A percentile compares a stretch with the other conserved stretches of the same genome.
Evolutionary conservation across 2,113 vertebrate species (phyloP).

Genomic region (Daboia siamensis): DNA sequence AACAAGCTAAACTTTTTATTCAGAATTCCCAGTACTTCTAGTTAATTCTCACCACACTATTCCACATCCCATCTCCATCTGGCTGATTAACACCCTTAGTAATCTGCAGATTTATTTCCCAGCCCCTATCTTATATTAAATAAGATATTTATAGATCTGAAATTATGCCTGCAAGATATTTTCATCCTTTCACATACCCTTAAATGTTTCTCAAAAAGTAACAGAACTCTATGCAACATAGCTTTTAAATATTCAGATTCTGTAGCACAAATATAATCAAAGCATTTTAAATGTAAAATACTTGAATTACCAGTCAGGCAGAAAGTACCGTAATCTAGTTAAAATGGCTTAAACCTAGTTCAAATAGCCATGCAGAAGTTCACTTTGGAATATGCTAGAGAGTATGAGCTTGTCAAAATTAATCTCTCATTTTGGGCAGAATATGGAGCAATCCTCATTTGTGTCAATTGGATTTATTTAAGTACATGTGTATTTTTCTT

Average conservation of each 20-base stretch:
- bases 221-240: not conserved
- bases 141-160: not conserved
- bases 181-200: constrained; percentile 3
- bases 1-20: constrained; percentile 7
- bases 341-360: not conserved
- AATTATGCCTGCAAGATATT: constrained; percentile 7
- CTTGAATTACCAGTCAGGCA: not conserved
- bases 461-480: not conserved
- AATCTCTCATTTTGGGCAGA: not conserved
- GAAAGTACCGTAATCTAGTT: not conserved
- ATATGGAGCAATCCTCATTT: not conserved
- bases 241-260: not conserved
- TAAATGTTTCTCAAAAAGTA: constrained; percentile 12
- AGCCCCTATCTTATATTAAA: constrained; percentile 5
- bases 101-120: constrained; percentile 10
- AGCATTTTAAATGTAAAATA: not conserved
- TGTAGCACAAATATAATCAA: not conserved
- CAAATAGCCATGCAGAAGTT: not conserved
- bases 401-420: not conserved
- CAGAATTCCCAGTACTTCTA: constrained; percentile 17
- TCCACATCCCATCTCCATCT: not conserved
- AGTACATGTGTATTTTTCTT: not conserved
- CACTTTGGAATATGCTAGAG: not conserved
- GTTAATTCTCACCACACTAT: constrained; percentile 13
- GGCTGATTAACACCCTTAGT: constrained; percentile 13